Percentiles rank a stretch among this genome's conserved stretches.
These are phyloP conservation scores for Uropetala carovei DNA, from an alignment of 2,888 invertebrate species.

Conservation along the genomic window DNA sequence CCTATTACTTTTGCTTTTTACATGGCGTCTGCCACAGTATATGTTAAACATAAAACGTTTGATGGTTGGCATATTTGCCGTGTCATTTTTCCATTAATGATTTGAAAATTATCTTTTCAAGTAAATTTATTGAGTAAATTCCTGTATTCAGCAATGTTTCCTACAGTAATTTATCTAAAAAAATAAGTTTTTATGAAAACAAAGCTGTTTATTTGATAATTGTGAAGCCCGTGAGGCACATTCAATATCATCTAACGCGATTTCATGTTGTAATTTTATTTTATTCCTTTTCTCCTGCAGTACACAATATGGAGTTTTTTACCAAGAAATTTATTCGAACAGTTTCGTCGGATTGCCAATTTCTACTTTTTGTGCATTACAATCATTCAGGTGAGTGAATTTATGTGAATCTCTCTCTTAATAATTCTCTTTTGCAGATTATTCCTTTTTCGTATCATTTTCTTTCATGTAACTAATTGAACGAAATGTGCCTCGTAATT, in stretches of 20 bases:
- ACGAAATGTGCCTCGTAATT: not conserved
- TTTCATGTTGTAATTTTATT: not conserved
- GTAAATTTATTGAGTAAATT: not conserved
- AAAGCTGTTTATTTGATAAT: too few species aligned
- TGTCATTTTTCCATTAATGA: too few species aligned
- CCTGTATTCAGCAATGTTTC: not conserved
- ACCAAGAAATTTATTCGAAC: constrained; percentile 89
- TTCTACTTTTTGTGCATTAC: constrained; percentile 89
- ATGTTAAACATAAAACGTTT: too few species aligned
- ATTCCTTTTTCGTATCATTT: constrained; percentile 70
- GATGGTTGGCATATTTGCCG: not conserved
- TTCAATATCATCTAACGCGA: too few species aligned
- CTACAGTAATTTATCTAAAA: not conserved
- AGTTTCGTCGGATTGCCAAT: constrained; percentile 89
- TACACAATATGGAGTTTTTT: constrained; percentile 88
- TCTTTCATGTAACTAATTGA: not conserved
- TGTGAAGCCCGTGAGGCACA: too few species aligned
- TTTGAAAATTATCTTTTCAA: not conserved
- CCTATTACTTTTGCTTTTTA: too few species aligned
- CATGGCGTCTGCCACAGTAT: too few species aligned
- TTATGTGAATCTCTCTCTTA: not conserved
- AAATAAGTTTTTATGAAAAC: not conserved
- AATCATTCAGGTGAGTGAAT: constrained; percentile 82
- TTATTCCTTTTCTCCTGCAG: constrained; percentile 77
- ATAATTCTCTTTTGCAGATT: not conserved